A percentile compares a stretch with the other conserved stretches of the same genome.
Conservation (phyloP, 2,113 vertebrate species). For the Tor tambroides region DNA sequence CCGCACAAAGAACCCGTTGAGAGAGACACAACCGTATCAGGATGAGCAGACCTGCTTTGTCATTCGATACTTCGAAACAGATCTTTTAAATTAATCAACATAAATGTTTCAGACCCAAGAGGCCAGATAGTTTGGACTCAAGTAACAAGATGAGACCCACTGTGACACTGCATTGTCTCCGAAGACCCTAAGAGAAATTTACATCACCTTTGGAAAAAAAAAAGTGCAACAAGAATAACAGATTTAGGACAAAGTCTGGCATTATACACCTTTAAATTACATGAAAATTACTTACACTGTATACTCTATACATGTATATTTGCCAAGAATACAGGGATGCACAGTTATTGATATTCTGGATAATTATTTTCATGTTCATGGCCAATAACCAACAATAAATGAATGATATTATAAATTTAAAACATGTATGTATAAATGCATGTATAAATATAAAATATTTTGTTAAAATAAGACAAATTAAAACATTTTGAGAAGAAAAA, state of each 20-base stretch:
- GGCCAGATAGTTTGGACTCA: not conserved
- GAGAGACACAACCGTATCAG: not conserved
- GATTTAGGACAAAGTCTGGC: not conserved
- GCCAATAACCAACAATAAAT: no score
- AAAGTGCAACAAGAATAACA: not conserved
- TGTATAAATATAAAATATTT: not conserved
- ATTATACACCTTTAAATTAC: not conserved
- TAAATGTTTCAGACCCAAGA: constrained; percentile 34
- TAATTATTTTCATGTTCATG: no score
- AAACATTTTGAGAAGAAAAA: no score
- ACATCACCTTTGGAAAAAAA: not conserved
- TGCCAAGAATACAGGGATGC: not conserved
- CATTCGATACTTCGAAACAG: not conserved
- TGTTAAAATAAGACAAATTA: not conserved
- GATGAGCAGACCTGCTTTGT: not conserved
- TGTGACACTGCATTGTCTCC: not conserved
- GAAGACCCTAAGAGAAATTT: not conserved
- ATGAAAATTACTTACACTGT: not conserved
- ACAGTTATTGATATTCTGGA: no score
- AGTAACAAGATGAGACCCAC: not conserved
- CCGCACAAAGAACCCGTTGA: not conserved
- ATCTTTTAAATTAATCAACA: constrained; percentile 29
- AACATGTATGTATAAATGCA: no score
- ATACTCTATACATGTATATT: not conserved
- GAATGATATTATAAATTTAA: not conserved